phyloP scores from a whole-genome alignment of 2,113 vertebrate species.

The Phyllostomus discolor region DNA sequence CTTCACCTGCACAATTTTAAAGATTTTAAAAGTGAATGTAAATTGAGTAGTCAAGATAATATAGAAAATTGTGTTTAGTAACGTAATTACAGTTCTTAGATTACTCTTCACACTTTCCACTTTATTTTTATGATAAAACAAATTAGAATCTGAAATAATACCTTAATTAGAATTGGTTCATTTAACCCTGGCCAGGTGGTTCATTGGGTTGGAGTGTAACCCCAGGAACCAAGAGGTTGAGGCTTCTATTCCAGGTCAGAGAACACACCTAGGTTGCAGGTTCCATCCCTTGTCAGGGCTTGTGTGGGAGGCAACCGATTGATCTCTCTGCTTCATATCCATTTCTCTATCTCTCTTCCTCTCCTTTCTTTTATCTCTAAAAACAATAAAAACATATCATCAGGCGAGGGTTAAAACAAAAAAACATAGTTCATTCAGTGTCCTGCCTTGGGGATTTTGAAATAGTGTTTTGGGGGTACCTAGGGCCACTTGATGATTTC shows the following conservation, averaged over 20 bases:
- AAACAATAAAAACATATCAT: too few species aligned
- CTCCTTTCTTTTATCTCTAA: too few species aligned
- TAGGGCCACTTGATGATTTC: background rate
- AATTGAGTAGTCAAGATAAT: background rate
- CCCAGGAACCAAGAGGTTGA: too few species aligned
- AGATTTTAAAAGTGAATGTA: background rate
- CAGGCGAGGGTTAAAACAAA: too few species aligned
- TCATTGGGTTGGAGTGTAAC: too few species aligned
- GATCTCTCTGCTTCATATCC: too few species aligned
- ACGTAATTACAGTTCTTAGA: background rate
- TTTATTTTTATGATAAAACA: slow-evolving; percentile 19
- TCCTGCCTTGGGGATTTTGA: background rate
- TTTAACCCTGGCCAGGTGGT: background rate
- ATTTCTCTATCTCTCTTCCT: too few species aligned
- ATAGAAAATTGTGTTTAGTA: slow-evolving; percentile 30
- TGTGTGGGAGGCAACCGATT: too few species aligned
- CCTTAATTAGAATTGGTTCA: background rate
- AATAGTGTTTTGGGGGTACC: background rate
- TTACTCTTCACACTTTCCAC: background rate
- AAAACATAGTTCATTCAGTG: background rate
- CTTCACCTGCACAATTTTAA: background rate
- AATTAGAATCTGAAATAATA: background rate
- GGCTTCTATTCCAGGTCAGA: too few species aligned
- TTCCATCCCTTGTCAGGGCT: too few species aligned
- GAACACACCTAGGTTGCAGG: too few species aligned